Conservation (phyloP, 2,113 vertebrate species). For the Platichthys stellatus region DNA sequence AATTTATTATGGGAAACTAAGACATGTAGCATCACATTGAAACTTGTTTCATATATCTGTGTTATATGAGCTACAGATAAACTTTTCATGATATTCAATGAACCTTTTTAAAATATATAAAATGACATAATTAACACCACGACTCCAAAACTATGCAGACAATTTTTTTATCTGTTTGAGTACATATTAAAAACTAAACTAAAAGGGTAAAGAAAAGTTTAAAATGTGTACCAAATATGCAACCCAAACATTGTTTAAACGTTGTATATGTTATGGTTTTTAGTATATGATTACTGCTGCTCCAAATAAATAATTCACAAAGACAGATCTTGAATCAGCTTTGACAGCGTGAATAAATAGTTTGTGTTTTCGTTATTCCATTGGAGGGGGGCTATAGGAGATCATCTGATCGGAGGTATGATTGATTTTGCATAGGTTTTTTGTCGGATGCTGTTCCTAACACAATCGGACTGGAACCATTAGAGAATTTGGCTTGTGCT, state of each 20-base stretch:
- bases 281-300: background rate
- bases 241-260: background rate
- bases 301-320: background rate
- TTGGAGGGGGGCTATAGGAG: background rate
- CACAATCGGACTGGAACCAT: background rate
- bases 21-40: background rate
- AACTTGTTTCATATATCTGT: background rate
- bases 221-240: background rate
- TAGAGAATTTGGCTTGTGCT: background rate
- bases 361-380: background rate
- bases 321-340: background rate
- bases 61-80: background rate
- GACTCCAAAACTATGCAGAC: too few species aligned
- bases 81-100: too few species aligned
- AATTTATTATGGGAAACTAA: constrained; percentile 3
- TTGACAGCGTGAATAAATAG: background rate
- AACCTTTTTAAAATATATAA: too few species aligned
- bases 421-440: background rate
- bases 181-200: too few species aligned
- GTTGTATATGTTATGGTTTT: background rate
- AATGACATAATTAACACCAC: too few species aligned
- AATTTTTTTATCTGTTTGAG: too few species aligned
- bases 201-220: background rate
- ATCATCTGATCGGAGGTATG: background rate
- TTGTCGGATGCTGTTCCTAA: background rate